Evolutionary conservation across 2,888 invertebrate genomes (phyloP), one percentile per base, ranked within the genome.

Genomic region (Drosophila nigricruria): DNA sequence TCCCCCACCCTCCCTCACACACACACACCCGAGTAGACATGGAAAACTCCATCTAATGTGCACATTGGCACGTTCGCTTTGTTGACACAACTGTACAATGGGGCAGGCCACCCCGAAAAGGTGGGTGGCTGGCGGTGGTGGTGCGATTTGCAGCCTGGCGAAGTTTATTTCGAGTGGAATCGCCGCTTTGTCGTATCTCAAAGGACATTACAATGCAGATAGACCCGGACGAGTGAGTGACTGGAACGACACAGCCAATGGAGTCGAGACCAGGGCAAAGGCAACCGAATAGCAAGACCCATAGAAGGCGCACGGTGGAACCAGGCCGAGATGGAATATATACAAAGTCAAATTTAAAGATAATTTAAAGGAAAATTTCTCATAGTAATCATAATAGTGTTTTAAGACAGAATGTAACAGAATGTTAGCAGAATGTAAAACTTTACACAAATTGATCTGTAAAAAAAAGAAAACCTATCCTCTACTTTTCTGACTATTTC

Each of bases 201-300:
- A 71, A 85, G 89, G 88, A 85, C 89, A 89, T 85, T 85, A 89
- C 89, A 87, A 88, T 85, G 84, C 89, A 85, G 84, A 85, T 89
- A 89, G 88, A 84, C 73, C 70, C 60, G 68, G 81, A 77, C 73
- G 72, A 83, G 79, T 76, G 88, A 84, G 78, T 76, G 81, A 81
- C 78, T 89, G 84, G 59, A 89, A 84, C 74, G 83, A 72, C 61
- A 77, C 68, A 52, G 77, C 70, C 80, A 77, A 80, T 75, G 61
- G 54, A 84, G 70, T 62, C 69, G 83, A 59, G 53, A 58, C 67
- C 62, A 32, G 70, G 68, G 71, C 64, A 72, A 56, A 49, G 68
- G 53, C 73, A 81, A 70, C 54, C 45, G 40, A 52, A 27, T 20
- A 40, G 52, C 38, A 36, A 38, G 52, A 27, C 40, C 45, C 23